Percentiles rank a stretch among this genome's conserved stretches.
These are phyloP conservation scores for Rhynchopsitta pachyrhyncha DNA, from an alignment of 2,113 vertebrate species.

Conservation along the genomic window DNA sequence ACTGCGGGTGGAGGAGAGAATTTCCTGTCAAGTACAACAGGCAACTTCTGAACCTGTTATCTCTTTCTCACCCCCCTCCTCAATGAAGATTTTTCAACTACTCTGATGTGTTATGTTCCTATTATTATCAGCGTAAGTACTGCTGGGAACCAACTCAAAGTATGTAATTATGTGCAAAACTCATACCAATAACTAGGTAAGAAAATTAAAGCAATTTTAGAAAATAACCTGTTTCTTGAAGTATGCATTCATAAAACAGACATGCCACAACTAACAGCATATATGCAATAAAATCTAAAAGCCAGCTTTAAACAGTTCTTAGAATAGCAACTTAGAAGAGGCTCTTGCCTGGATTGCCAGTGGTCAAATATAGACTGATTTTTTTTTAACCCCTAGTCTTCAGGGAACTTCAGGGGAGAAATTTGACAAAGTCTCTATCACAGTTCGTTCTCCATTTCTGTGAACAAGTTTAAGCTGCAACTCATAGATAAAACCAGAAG, in stretches of 20 bases:
- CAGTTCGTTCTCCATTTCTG: neutral
- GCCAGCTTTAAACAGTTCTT: neutral
- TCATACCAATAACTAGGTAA: neutral
- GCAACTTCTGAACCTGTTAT: neutral
- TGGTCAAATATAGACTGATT: neutral
- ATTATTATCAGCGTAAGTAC: constrained; percentile 48
- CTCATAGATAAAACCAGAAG: neutral
- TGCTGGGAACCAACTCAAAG: constrained; percentile 20
- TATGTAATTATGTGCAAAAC: constrained; percentile 38
- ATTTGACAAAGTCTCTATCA: neutral
- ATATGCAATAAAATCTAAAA: constrained; percentile 22
- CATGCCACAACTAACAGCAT: neutral
- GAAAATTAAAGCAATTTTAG: constrained; percentile 50
- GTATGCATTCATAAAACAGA: neutral
- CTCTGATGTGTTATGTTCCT: neutral
- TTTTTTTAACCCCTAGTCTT: neutral
- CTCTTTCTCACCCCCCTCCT: neutral
- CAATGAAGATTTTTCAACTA: neutral
- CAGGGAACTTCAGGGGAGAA: neutral
- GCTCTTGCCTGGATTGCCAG: neutral
- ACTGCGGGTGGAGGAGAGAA: neutral
- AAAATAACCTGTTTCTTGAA: constrained; percentile 58
- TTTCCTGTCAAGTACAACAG: neutral
- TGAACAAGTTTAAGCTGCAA: neutral
- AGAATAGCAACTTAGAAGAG: neutral